Evolutionary conservation across 2,888 invertebrate species (phyloP), one percentile per base, ranked within the genome.

Genomic region (Sphaerophoria rueppellii): DNA sequence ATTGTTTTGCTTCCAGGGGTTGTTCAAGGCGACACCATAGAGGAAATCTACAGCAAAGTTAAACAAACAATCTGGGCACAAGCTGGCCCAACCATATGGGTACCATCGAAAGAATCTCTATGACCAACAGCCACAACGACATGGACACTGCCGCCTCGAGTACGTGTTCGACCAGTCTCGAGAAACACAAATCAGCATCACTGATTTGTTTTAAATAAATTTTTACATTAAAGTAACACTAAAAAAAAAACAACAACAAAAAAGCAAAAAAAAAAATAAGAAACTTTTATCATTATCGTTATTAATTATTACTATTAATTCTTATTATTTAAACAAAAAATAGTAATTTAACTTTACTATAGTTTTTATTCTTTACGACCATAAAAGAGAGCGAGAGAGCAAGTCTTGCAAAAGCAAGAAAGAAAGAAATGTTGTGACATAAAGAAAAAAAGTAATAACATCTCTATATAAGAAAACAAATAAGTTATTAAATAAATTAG

Each of bases 11-110:
- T 40, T 40, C 11, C 93, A 98, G 98, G 98, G 90, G 96, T 98
- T 88, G 97, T 98, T 87, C 97, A 97, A 92, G 99, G 98, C 86
- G 98, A 99, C 92, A 98, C 99, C 72, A 98, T 98, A 50, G 98
- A 98, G 92, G 99, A 99, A 92, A 97, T 99, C 90, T 98, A 99
- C 93, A 94, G 95, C 88, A 96, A 96, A 93, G 97, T 98, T 88
- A 98, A 99, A 93, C 96, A 97, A 90, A 97, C 98, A 89, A 98
- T 99, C 91, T 94, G 95, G 89, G 97, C 97, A 90, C 98, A 99
- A 93, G 97, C 98, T 88, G 98, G 98, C 87, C 98, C 98, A 90
- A 95, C 94, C 89, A 98, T 99, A 92, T 99, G 99, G 99, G 97
- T 99, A 89, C 98, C 98, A 89, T 96, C 98, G 87, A 98, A 98